Conservation (phyloP, 2,888 invertebrate species). For the Melipona beecheii region DNA sequence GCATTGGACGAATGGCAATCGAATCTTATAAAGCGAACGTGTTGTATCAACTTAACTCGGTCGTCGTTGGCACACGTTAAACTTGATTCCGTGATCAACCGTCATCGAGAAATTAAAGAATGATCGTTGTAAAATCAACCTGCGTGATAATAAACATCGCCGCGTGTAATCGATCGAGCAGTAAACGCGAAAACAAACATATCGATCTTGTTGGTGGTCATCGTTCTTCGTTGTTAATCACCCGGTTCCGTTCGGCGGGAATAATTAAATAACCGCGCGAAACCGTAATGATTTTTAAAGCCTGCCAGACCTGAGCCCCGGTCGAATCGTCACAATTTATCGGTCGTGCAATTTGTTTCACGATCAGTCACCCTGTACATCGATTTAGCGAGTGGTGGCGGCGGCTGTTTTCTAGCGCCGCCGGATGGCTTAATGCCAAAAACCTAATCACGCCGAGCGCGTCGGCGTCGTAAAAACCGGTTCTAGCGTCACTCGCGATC, state of each 20-base stretch:
- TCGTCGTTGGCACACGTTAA: no score
- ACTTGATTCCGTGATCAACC: no score
- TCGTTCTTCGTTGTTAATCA: constrained; percentile 7
- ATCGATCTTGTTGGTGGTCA: background rate
- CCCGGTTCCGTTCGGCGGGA: background rate
- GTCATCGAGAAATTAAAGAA: background rate
- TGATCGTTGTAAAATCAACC: background rate
- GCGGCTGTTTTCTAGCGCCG: constrained; percentile 30
- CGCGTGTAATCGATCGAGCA: background rate
- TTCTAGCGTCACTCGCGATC: background rate
- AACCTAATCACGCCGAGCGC: constrained; percentile 23
- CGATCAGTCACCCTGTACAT: constrained; percentile 22
- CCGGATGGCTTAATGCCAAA: constrained; percentile 23
- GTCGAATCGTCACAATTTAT: constrained; percentile 16
- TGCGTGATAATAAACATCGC: background rate
- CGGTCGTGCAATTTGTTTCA: constrained; percentile 40
- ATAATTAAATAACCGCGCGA: constrained; percentile 14
- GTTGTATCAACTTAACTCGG: no score
- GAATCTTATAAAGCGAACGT: no score
- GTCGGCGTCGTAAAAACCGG: constrained; percentile 8
- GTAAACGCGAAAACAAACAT: background rate
- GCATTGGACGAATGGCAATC: no score
- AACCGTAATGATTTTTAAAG: constrained; percentile 33
- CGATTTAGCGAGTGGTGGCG: constrained; percentile 15
- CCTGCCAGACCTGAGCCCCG: background rate